Evolutionary conservation across 2,113 vertebrate genomes (phyloP).

Genomic region (Rhipidura dahli): DNA sequence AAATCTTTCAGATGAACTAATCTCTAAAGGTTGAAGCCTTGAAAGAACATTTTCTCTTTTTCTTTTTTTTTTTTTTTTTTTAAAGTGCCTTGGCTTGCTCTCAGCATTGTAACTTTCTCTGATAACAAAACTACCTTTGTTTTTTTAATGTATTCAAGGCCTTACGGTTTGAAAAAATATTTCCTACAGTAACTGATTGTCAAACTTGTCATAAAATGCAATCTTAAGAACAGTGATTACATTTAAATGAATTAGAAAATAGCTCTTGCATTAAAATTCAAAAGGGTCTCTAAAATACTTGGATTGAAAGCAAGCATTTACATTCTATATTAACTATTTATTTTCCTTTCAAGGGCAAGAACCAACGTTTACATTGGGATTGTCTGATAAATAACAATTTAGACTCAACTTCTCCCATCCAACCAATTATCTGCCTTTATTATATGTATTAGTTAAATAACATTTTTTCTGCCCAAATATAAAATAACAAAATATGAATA

Average conservation of each 20-base stretch:
- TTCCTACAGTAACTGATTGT: neutral
- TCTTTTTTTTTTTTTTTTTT: too few relatives aligned
- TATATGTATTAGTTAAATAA: neutral
- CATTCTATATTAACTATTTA: neutral
- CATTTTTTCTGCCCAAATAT: neutral
- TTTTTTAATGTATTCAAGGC: slow-evolving; percentile 8
- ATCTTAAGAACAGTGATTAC: neutral
- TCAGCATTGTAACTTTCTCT: neutral
- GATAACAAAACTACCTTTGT: neutral
- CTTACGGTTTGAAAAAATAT: neutral
- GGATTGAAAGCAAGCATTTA: neutral
- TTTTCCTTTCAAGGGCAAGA: neutral
- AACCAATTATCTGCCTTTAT: neutral
- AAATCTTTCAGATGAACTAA: slow-evolving; percentile 4
- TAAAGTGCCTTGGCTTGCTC: neutral
- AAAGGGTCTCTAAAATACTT: neutral
- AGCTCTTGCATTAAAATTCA: neutral
- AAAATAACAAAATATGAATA: neutral
- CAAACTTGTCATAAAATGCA: slow-evolving; percentile 20
- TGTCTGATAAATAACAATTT: neutral
- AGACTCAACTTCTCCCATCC: neutral
- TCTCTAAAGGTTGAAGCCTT: slow-evolving; percentile 20
- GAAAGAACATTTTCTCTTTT: neutral
- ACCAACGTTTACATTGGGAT: neutral
- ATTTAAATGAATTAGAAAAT: slow-evolving; percentile 14